phyloP scores from a whole-genome alignment of 2,888 invertebrate genomes.

The Strigamia crassipes region DNA sequence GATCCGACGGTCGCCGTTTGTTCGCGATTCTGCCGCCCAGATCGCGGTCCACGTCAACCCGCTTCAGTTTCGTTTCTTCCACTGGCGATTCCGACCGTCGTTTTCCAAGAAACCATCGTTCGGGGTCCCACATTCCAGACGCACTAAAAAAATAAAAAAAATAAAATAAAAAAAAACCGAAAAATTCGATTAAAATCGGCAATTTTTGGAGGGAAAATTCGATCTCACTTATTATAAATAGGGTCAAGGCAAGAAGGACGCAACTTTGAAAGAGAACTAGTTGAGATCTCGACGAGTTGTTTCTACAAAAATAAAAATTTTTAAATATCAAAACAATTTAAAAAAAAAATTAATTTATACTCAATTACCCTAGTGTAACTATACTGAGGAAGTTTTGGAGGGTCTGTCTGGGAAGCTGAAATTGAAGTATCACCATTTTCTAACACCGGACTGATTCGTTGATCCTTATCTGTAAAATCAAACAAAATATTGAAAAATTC shows the following conservation, averaged over 20 bases:
- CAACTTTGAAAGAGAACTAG: slow-evolving; percentile 70
- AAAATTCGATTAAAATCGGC: not conserved
- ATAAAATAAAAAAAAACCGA: too few species aligned
- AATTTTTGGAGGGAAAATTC: not conserved
- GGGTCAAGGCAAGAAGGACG: slow-evolving; percentile 72
- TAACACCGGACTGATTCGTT: slow-evolving; percentile 26
- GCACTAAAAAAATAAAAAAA: slow-evolving; percentile 48
- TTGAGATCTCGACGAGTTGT: slow-evolving; percentile 72
- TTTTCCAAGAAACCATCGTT: slow-evolving; percentile 59
- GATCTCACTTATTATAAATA: slow-evolving; percentile 64
- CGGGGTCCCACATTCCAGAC: slow-evolving; percentile 63
- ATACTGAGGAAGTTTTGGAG: slow-evolving; percentile 35
- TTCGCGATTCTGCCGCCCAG: slow-evolving; percentile 53
- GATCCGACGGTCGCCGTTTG: slow-evolving; percentile 57
- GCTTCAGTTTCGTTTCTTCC: slow-evolving; percentile 51
- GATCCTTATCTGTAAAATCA: not conserved
- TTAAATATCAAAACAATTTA: too few species aligned
- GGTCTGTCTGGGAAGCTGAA: slow-evolving; percentile 28
- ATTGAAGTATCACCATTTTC: slow-evolving; percentile 26
- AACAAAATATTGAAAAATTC: too few species aligned
- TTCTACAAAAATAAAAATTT: too few species aligned
- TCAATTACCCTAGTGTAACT: slow-evolving; percentile 45
- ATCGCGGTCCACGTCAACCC: slow-evolving; percentile 54
- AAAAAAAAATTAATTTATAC: too few species aligned
- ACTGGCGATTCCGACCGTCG: slow-evolving; percentile 55